Percentiles rank a stretch among this genome's conserved stretches.
Conservation (phyloP, 1,140 invertebrate genomes). For the Hormaphis cornu region DNA sequence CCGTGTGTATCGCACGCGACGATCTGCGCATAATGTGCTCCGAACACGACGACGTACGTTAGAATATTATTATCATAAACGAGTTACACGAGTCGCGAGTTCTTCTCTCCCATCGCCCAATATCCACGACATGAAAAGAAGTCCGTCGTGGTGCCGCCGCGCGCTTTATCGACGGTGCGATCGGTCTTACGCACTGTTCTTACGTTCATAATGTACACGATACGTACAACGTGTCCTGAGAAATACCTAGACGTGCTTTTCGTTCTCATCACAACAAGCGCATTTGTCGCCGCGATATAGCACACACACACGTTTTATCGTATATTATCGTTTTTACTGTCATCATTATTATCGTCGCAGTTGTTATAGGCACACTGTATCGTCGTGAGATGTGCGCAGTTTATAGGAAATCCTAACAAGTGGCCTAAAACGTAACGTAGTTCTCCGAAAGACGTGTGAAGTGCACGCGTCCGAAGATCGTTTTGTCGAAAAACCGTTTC, state of each 20-base stretch:
- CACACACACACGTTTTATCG: no score
- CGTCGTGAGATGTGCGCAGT: no score
- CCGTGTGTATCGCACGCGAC: no score
- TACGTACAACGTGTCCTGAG: background rate
- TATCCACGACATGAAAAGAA: background rate
- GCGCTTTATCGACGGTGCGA: background rate
- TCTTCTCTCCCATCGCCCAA: conserved; percentile 1
- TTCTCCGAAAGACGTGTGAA: no score
- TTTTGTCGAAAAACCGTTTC: no score
- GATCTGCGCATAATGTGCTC: no score
- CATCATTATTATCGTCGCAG: background rate
- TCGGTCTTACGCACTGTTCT: background rate
- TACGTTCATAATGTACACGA: background rate
- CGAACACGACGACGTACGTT: no score
- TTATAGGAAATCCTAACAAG: no score
- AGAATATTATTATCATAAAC: no score
- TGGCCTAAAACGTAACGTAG: no score
- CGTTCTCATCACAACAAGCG: background rate
- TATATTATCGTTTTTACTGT: background rate
- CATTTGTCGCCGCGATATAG: background rate
- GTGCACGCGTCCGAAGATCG: no score
- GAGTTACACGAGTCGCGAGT: background rate
- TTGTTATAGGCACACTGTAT: no score
- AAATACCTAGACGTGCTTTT: background rate
- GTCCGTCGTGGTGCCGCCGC: background rate